A percentile compares a stretch with the other conserved stretches of the same genome.
These are phyloP conservation scores for Drusus annulatus DNA, from an alignment of 1,140 invertebrate genomes.

Conservation along the genomic window DNA sequence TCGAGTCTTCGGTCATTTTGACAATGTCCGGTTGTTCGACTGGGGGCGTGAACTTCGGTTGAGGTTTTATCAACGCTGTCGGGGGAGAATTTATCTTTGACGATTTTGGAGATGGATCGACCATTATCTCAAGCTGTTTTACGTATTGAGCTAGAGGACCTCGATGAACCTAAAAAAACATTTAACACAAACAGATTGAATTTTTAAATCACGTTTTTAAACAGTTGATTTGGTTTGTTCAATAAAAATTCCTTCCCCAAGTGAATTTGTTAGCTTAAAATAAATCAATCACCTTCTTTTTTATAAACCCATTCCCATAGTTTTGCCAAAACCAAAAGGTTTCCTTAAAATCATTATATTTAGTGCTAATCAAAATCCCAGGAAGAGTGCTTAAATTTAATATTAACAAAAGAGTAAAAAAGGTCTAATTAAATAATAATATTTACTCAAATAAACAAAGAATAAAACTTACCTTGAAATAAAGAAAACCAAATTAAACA, in stretches of 20 bases:
- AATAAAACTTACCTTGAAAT: constrained; percentile 26
- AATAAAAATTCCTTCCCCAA: neutral
- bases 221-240: no score
- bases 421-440: neutral
- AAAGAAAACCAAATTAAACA: constrained; percentile 27
- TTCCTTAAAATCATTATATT: neutral
- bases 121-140: constrained; percentile 66
- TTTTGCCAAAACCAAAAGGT: no score
- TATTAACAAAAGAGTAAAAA: constrained; percentile 40
- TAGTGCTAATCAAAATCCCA: neutral
- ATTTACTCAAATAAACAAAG: constrained; percentile 19
- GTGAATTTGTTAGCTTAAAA: neutral
- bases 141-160: constrained; percentile 67
- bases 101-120: constrained; percentile 63
- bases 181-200: neutral
- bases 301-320: no score
- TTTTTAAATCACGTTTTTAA: neutral
- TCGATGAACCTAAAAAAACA: constrained; percentile 64
- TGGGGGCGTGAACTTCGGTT: constrained; percentile 58
- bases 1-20: constrained; percentile 63
- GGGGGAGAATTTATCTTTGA: constrained; percentile 61
- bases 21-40: constrained; percentile 59
- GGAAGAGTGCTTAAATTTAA: neutral
- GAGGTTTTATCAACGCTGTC: constrained; percentile 61
- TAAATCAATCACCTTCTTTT: no score